Base-by-base conservation (phyloP, 2,888 invertebrate species). In the Hipparchia semele region DNA sequence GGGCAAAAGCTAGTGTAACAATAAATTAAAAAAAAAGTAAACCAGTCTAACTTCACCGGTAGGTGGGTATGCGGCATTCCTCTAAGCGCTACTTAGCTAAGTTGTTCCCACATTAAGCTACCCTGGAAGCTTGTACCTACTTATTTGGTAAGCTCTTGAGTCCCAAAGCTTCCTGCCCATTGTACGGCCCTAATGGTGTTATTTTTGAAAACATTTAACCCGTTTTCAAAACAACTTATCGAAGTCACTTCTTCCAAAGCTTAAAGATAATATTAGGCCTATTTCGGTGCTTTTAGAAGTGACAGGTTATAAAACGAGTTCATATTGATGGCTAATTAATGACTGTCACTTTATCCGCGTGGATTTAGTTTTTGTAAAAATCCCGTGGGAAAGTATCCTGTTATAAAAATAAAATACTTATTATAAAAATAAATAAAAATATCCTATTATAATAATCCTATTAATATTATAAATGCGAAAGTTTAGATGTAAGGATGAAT, bases 141-240 rank as follows among this genome's bases (percentile, higher is more conserved):
- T 10, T 60, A 60, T 68, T 68, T 68, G 68, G 46, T 13, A 12
- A 68, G 12, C 68, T 51, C 59, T 67, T 10, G 51, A 53, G 9
- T 49, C 7, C 6, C 86, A 70, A 77, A 75, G 82, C 88, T 90
- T 89, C 89, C 86, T 86, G 86, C 66, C 84, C 81, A 73, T 75
- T 73, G 74, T 72, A 66, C 33, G 56, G 8, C 46, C 6, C 69
- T 75, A 76, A 75, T 75, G 76, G 76, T 75, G 73, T 72, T 78
- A 39, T 73, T 68, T 46, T 67, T 71, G 66, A 70, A 54, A 75
- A 74, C 72, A 78, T 75, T 75, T 61, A 72, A 70, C 62, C 46
- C 12, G 23, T 56, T 70, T 61, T 39, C 12, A 8, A 46, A n/a
- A 64, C 68, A 59, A 33, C 58, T 56, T 66, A 39, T 8, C 23